Evolutionary conservation across 2,113 vertebrate species (phyloP).

Genomic region (Vanacampus margaritifer): DNA sequence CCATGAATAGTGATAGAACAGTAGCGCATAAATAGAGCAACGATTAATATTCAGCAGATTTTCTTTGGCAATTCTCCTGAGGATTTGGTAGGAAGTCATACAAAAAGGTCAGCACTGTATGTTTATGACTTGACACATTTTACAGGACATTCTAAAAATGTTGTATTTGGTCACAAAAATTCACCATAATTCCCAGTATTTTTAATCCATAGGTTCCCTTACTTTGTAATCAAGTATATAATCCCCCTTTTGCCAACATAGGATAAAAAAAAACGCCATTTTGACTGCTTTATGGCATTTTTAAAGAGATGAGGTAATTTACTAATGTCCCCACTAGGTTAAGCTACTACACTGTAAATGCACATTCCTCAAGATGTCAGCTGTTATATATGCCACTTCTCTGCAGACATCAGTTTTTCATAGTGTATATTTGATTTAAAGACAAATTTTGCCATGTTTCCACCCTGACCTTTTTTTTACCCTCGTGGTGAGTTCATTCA

Average conservation of each 20-base stretch:
- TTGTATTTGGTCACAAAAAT: neutral
- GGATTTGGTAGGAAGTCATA: neutral
- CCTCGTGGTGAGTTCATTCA: too few species aligned
- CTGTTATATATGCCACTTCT: neutral
- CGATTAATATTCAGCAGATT: conserved; percentile 18
- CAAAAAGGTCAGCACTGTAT: neutral
- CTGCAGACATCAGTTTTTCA: neutral
- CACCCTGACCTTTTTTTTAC: too few species aligned
- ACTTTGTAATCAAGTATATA: neutral
- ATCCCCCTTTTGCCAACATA: neutral
- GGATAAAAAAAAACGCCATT: neutral
- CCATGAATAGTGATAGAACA: conserved; percentile 13
- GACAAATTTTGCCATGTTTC: too few species aligned
- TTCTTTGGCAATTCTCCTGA: neutral
- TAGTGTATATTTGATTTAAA: neutral
- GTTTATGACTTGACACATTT: neutral
- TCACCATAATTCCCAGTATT: neutral
- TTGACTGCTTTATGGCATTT: neutral
- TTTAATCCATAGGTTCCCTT: neutral
- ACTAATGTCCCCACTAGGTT: neutral
- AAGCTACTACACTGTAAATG: neutral
- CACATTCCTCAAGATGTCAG: neutral
- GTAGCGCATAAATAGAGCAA: conserved; percentile 30
- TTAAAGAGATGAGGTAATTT: neutral
- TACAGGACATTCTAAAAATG: neutral